Evolutionary conservation across 2,888 invertebrate genomes (phyloP), one percentile per base, ranked within the genome.

Genomic region (Allolobophora icterica): DNA sequence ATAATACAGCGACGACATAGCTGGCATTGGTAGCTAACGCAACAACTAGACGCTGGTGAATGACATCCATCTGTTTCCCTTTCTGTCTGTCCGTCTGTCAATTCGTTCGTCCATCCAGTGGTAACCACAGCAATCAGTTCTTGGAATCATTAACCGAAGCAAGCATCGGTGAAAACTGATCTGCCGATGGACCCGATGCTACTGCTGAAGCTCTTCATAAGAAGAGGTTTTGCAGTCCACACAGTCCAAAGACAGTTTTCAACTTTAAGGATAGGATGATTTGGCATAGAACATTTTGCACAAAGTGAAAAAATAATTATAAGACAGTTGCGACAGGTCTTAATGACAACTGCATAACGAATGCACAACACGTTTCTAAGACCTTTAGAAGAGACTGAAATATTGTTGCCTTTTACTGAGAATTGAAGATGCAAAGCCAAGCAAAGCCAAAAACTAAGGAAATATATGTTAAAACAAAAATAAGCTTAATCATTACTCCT

Each of bases 371-470:
- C n/a, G 52, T 71, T 71, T 71, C 71, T 52, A 52, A 52, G 24
- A 52, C 1, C 52, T 52, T 24, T 52, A 71, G n/a, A n/a, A 71
- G 11, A 24, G 6, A 6, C 8, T 21, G n/a, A n/a, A 71, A 71
- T n/a, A n/a, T 71, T n/a, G 71, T 17, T n/a, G 71, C n/a, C 8
- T n/a, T 71, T 71, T 71, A 71, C 71, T 71, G n/a, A 71, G 30
- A 71, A 71, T 71, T 71, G n/a, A 24, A 71, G 11, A 71, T n/a
- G 30, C 71, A 71, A n/a, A 71, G 71, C 71, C 71, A 71, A 71
- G 71, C 71, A 71, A 71, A 71, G 71, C 71, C 30, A 71, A 71
- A 71, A n/a, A 52, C n/a, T n/a, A n/a, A n/a, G n/a, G n/a, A 71
- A 71, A 52, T 4, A 71, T n/a, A 71, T 71, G 30, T 71, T 71